Conservation (phyloP, 2,888 invertebrate species). For the Caenorhabditis sulstoni region DNA sequence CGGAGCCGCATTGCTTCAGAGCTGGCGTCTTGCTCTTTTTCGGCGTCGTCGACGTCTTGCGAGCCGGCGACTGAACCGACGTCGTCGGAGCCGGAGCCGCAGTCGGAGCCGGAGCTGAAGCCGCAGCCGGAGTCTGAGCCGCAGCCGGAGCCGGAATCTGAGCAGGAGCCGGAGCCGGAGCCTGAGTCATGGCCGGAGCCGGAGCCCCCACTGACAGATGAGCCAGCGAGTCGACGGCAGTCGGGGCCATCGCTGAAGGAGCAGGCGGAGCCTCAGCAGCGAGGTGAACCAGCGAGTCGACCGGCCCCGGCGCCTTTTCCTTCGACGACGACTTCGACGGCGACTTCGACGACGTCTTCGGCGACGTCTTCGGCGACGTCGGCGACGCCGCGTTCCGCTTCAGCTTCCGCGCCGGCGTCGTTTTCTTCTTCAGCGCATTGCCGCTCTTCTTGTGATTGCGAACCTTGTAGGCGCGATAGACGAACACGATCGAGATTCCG, state of each 20-base stretch:
- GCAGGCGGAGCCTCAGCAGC: no score
- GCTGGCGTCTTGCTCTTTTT: background rate
- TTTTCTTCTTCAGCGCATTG: conserved; percentile 21
- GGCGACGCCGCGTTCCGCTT: background rate
- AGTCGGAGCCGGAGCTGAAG: no score
- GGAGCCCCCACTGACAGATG: no score
- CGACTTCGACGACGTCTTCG: background rate
- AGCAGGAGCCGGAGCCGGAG: no score
- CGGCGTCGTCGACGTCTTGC: background rate
- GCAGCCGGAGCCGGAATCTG: background rate
- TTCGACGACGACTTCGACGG: background rate
- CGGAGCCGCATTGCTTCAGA: conserved; percentile 23
- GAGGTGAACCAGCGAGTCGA: no score
- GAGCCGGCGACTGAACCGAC: background rate
- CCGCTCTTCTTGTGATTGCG: conserved; percentile 6
- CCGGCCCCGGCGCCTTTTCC: background rate
- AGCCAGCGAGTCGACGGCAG: no score
- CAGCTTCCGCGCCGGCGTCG: conserved; percentile 21
- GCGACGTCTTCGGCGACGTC: background rate
- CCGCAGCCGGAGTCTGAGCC: no score
- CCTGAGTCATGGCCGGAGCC: no score
- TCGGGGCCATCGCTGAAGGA: no score
- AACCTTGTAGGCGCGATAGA: conserved; percentile 40
- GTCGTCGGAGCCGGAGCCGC: no score
- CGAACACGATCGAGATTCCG: conserved; percentile 39